phyloP scores from a whole-genome alignment of 2,797 vertebrate species.

The Danio choprae region DNA sequence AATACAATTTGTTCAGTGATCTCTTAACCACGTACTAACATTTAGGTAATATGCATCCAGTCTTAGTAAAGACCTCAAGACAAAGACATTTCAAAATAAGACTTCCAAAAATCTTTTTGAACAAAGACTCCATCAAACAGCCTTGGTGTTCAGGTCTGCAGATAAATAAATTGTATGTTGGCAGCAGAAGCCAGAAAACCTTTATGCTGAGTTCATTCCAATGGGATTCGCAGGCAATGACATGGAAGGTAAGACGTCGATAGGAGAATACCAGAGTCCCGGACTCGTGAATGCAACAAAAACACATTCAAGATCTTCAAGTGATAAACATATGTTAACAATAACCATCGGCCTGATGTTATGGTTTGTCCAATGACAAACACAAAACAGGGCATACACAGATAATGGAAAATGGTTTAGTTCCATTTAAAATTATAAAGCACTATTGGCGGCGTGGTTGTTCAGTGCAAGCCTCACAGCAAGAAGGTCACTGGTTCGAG shows the following conservation, averaged over 20 bases:
- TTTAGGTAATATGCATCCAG: too few species aligned
- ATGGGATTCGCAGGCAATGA: slow-evolving; percentile 75
- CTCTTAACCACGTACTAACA: too few species aligned
- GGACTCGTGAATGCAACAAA: slow-evolving; percentile 52
- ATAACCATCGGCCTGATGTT: slow-evolving; percentile 67
- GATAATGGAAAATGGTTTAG: slow-evolving; percentile 28
- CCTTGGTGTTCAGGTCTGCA: slow-evolving; percentile 58
- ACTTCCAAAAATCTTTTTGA: not conserved
- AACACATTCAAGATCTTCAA: slow-evolving; percentile 73
- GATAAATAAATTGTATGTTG: slow-evolving; percentile 17
- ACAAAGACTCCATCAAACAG: not conserved
- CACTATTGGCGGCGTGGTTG: too few species aligned
- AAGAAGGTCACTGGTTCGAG: not conserved
- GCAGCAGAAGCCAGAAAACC: slow-evolving; percentile 61
- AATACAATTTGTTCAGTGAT: too few species aligned
- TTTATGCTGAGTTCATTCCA: slow-evolving; percentile 75
- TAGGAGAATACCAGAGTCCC: slow-evolving; percentile 62
- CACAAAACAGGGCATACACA: slow-evolving; percentile 66
- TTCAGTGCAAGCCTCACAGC: too few species aligned
- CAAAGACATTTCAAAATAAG: not conserved
- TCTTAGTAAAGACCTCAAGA: too few species aligned
- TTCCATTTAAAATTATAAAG: slow-evolving; percentile 40
- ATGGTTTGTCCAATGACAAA: slow-evolving; percentile 63
- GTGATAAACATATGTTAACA: slow-evolving; percentile 75
- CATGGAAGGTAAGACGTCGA: slow-evolving; percentile 71